Evolutionary conservation across 2,888 invertebrate species (phyloP).

Genomic region (Drosophila kambysellisi): DNA sequence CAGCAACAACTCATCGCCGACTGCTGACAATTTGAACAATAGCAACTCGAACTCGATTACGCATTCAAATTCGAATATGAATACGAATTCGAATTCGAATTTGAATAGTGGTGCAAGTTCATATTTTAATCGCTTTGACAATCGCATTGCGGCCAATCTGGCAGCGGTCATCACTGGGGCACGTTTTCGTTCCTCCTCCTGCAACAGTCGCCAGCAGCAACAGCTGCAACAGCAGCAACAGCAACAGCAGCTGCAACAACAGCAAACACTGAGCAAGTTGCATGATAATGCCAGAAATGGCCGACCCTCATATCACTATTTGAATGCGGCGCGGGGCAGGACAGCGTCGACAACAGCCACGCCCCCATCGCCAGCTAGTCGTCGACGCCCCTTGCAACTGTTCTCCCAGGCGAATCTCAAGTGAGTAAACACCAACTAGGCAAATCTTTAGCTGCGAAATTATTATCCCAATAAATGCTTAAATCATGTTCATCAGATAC

Average conservation of each 20-base stretch:
- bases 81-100: slow-evolving; percentile 48
- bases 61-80: slow-evolving; percentile 62
- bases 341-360: slow-evolving; percentile 37
- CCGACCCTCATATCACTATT: slow-evolving; percentile 42
- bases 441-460: slow-evolving; percentile 8
- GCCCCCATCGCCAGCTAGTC: slow-evolving; percentile 61
- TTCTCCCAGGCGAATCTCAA: slow-evolving; percentile 83
- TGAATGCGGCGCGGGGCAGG: slow-evolving; percentile 34
- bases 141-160: slow-evolving; percentile 81
- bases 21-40: slow-evolving; percentile 68
- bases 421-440: slow-evolving; percentile 72
- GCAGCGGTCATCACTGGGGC: slow-evolving; percentile 78
- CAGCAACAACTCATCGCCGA: slow-evolving; percentile 71
- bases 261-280: slow-evolving; percentile 13
- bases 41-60: slow-evolving; percentile 59
- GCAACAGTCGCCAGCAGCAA: slow-evolving; percentile 62
- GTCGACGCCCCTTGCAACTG: slow-evolving; percentile 81
- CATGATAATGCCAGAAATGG: slow-evolving; percentile 35
- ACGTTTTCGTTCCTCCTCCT: slow-evolving; percentile 80
- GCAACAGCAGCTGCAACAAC: slow-evolving; percentile 12
- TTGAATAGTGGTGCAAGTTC: slow-evolving; percentile 56
- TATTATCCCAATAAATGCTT: slow-evolving; percentile 45
- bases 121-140: slow-evolving; percentile 83
- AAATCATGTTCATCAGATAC: slow-evolving; percentile 61
- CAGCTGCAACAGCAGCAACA: slow-evolving; percentile 31